Evolutionary conservation across 2,888 invertebrate genomes (phyloP).

Genomic region (Trypoxylon attenuatum): DNA sequence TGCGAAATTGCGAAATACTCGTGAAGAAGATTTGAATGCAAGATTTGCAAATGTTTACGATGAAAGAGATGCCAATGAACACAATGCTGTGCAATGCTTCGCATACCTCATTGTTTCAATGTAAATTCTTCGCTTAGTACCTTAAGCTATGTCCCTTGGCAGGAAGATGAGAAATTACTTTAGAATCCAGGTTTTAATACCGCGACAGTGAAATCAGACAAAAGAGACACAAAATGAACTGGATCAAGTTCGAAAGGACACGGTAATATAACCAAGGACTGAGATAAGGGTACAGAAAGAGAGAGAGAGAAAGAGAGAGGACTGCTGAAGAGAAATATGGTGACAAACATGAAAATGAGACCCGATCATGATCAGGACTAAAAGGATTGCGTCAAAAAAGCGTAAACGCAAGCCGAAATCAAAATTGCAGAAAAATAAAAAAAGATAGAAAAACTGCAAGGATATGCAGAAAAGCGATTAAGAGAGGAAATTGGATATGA

Average conservation of each 20-base stretch:
- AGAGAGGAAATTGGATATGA: constrained; percentile 3
- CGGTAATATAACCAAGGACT: constrained; percentile 14
- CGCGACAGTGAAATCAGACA: neutral
- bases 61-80: too few species aligned
- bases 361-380: constrained; percentile 12
- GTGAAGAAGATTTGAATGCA: too few species aligned
- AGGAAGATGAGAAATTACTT: neutral
- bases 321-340: constrained; percentile 3
- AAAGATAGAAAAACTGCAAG: constrained; percentile 6
- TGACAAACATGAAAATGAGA: constrained; percentile 17
- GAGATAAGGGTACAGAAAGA: constrained; percentile 7
- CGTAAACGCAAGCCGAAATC: constrained; percentile 22
- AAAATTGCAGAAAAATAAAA: constrained; percentile 13
- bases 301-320: neutral
- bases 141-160: too few species aligned
- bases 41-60: too few species aligned
- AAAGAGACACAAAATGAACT: neutral
- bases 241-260: constrained; percentile 4
- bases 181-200: constrained; percentile 30
- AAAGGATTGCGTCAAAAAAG: constrained; percentile 21
- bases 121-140: too few species aligned
- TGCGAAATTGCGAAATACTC: too few species aligned
- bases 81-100: too few species aligned
- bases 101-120: too few species aligned
- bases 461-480: constrained; percentile 29